Evolutionary conservation across 2,888 invertebrate genomes (phyloP).

Genomic region (Xanthorhoe spadicearia): DNA sequence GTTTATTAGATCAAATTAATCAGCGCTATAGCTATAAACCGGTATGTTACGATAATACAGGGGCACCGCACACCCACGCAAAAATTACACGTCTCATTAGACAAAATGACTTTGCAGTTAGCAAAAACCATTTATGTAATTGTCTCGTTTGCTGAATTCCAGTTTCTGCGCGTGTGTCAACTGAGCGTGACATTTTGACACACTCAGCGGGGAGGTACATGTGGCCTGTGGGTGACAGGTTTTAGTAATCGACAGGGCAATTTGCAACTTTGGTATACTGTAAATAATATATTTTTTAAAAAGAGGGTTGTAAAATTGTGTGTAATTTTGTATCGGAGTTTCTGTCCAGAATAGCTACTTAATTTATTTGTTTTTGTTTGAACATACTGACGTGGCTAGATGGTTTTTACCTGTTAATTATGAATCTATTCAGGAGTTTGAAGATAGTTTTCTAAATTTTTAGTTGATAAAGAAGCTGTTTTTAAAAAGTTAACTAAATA

Average conservation of each 20-base stretch:
- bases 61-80: neutral
- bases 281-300: too few relatives aligned
- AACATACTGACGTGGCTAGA: too few relatives aligned
- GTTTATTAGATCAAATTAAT: neutral
- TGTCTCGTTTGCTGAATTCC: constrained; percentile 19
- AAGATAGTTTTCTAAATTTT: too few relatives aligned
- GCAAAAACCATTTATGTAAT: constrained; percentile 27
- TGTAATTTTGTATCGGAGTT: too few relatives aligned
- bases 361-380: too few relatives aligned
- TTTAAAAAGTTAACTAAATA: neutral
- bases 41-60: neutral
- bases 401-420: too few relatives aligned
- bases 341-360: too few relatives aligned
- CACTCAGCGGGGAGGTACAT: constrained; percentile 10
- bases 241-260: constrained; percentile 1
- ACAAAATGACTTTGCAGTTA: constrained; percentile 22
- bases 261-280: neutral
- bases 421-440: too few relatives aligned
- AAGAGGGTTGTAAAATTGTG: too few relatives aligned
- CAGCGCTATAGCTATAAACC: neutral
- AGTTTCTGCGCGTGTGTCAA: constrained; percentile 12
- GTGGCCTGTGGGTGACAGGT: constrained; percentile 15
- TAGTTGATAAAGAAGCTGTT: neutral
- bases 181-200: constrained; percentile 24
- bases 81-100: constrained; percentile 19